Evolutionary conservation across 2,113 vertebrate species (phyloP).

Genomic region (Polypterus senegalus): DNA sequence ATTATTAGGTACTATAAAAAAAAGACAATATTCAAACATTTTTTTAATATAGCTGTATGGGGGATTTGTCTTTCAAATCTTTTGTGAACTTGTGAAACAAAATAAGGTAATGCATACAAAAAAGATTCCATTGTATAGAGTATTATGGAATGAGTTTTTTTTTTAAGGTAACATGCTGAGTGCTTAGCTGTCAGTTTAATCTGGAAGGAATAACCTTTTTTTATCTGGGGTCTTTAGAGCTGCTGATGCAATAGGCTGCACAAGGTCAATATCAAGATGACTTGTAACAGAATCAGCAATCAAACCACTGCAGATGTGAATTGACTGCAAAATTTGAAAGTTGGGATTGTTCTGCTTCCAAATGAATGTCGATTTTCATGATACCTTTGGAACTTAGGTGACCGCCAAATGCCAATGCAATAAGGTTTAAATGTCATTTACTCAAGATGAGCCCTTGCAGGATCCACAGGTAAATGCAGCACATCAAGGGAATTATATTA

Average conservation of each 20-base stretch:
- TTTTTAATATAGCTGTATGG: constrained; percentile 18
- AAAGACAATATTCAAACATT: constrained; percentile 32
- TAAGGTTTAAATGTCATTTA: constrained; percentile 1
- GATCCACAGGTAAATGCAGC: neutral
- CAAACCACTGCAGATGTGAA: constrained; percentile 23
- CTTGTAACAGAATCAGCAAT: constrained; percentile 12
- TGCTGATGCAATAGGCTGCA: constrained; percentile 25
- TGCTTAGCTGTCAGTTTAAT: constrained; percentile 38
- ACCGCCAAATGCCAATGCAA: constrained; percentile 1
- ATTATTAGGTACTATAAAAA: constrained; percentile 29
- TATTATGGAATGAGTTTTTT: neutral
- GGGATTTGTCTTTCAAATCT: constrained; percentile 9
- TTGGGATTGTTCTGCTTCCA: constrained; percentile 20
- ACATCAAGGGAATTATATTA: neutral
- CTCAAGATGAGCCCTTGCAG: neutral
- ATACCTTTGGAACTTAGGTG: constrained; percentile 14
- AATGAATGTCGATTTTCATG: constrained; percentile 10
- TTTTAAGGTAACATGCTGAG: constrained; percentile 7
- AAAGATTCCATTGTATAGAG: constrained; percentile 6
- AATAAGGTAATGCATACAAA: constrained; percentile 12
- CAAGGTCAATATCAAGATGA: constrained; percentile 42
- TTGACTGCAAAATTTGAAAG: constrained; percentile 24
- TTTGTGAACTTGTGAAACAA: neutral
- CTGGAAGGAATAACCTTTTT: constrained; percentile 40
- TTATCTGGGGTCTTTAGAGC: constrained; percentile 44